Evolutionary conservation across 2,888 invertebrate genomes (phyloP).

Genomic region (Eristalis pertinax): DNA sequence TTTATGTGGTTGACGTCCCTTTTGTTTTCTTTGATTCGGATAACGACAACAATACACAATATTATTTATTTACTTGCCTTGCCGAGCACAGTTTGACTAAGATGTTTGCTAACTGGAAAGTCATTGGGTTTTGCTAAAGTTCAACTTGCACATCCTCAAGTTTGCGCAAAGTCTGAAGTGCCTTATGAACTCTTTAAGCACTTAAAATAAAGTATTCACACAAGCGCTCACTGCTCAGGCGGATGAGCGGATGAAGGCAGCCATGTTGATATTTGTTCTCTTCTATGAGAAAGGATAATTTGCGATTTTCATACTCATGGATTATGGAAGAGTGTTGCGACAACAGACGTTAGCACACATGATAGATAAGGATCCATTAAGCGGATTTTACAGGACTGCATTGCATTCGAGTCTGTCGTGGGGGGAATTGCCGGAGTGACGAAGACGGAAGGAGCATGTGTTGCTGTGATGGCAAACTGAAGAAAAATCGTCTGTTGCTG

Average conservation of each 20-base stretch:
- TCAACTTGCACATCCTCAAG: slow-evolving; percentile 11
- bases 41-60: slow-evolving; percentile 12
- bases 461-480: too few relatives aligned
- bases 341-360: background rate
- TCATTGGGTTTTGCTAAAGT: slow-evolving; percentile 2
- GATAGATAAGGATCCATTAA: background rate
- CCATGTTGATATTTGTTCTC: slow-evolving; percentile 26
- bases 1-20: slow-evolving; percentile 21
- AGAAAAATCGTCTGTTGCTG: too few relatives aligned
- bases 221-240: slow-evolving; percentile 9
- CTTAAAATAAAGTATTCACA: slow-evolving; percentile 42
- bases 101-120: slow-evolving; percentile 26
- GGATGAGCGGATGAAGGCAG: slow-evolving; percentile 6
- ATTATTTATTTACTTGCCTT: slow-evolving; percentile 25
- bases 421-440: too few relatives aligned
- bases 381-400: too few relatives aligned
- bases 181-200: slow-evolving; percentile 38
- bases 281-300: slow-evolving; percentile 1
- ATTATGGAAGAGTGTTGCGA: background rate
- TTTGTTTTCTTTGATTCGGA: background rate
- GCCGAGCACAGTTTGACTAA: slow-evolving; percentile 32
- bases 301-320: background rate
- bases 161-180: slow-evolving; percentile 37
- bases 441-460: too few relatives aligned
- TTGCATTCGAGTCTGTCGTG: too few relatives aligned